These are phyloP conservation scores for Pomacea canaliculata DNA, from an alignment of 2,888 invertebrate genomes.

Conservation along the genomic window DNA sequence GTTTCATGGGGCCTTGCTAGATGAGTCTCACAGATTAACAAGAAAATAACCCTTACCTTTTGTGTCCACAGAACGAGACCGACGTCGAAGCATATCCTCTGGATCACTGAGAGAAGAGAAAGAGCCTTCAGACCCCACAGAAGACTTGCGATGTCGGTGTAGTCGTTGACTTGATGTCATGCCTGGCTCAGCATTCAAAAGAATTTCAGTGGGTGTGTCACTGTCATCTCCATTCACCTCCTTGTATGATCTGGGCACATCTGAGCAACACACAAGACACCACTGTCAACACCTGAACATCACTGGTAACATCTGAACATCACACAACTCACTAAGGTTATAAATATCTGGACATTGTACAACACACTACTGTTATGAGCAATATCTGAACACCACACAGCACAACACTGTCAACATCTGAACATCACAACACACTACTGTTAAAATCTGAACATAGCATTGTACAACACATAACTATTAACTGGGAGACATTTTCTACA, in stretches of 20 bases:
- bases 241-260: constrained; percentile 2
- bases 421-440: too few relatives aligned
- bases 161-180: constrained; percentile 28
- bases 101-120: constrained; percentile 48
- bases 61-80: constrained; percentile 52
- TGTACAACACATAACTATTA: too few relatives aligned
- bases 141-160: constrained; percentile 38
- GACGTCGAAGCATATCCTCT: constrained; percentile 37
- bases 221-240: constrained; percentile 52
- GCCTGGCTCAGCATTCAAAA: constrained; percentile 44
- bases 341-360: too few relatives aligned
- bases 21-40: too few relatives aligned
- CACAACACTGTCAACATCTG: constrained; percentile 38
- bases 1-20: too few relatives aligned
- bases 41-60: constrained; percentile 26
- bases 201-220: constrained; percentile 59
- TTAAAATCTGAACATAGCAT: too few relatives aligned
- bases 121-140: constrained; percentile 51
- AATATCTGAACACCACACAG: too few relatives aligned
- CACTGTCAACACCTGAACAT: too few relatives aligned
- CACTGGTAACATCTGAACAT: too few relatives aligned
- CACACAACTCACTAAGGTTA: too few relatives aligned
- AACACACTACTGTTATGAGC: too few relatives aligned
- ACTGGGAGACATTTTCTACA: too few relatives aligned
- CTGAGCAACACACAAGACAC: not conserved